These are phyloP conservation scores for Ephestia elutella DNA, from an alignment of 1,140 invertebrate species.

Conservation along the genomic window DNA sequence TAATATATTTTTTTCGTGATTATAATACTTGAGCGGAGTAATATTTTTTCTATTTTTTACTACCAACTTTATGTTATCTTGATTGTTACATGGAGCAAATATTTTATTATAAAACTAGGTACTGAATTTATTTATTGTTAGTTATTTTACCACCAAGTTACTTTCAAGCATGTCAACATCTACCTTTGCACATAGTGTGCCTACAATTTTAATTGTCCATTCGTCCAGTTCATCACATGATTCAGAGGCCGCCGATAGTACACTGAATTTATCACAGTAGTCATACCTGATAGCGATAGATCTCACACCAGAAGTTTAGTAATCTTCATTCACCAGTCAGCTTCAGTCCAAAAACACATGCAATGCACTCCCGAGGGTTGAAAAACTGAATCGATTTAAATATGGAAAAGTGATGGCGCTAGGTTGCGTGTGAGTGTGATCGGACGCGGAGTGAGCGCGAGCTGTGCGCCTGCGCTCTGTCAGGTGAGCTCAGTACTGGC, in stretches of 20 bases:
- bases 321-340: conserved; percentile 10
- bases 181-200: too few species aligned
- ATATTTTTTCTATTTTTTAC: too few species aligned
- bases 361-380: conserved; percentile 47
- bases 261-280: conserved; percentile 28
- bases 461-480: conserved; percentile 44
- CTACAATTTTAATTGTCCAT: neutral
- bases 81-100: too few species aligned
- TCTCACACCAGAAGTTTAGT: neutral
- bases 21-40: too few species aligned
- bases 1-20: too few species aligned
- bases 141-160: too few species aligned
- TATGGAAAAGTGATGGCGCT: conserved; percentile 37
- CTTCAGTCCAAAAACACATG: conserved; percentile 43
- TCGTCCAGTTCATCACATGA: conserved; percentile 17
- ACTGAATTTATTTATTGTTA: too few species aligned
- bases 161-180: too few species aligned
- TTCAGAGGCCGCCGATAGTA: conserved; percentile 26
- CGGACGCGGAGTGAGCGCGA: conserved; percentile 27
- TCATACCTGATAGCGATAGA: conserved; percentile 44
- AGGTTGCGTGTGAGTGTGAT: conserved; percentile 32
- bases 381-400: conserved; percentile 19
- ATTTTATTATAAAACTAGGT: too few species aligned
- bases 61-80: too few species aligned
- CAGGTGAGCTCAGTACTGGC: conserved; percentile 56